These are phyloP conservation scores for Ferdinandea cuprea DNA, from an alignment of 2,888 invertebrate genomes.

Conservation along the genomic window DNA sequence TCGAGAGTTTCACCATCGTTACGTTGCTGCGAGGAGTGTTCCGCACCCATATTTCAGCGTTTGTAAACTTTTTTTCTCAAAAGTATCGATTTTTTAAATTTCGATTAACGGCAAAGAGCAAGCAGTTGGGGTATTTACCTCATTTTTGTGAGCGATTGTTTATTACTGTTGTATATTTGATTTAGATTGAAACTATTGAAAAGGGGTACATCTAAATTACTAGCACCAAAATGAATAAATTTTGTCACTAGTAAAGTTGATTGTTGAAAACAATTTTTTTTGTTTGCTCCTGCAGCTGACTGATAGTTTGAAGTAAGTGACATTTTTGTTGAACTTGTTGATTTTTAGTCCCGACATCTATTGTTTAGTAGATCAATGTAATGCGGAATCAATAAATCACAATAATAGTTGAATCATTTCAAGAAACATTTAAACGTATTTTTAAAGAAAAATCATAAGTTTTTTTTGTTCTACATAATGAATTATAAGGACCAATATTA, in stretches of 20 bases:
- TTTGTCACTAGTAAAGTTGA: too few relatives aligned
- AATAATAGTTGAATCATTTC: too few relatives aligned
- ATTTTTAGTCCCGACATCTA: slow-evolving; percentile 40
- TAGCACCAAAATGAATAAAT: neutral
- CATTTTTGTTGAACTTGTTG: slow-evolving; percentile 57
- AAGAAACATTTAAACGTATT: too few relatives aligned
- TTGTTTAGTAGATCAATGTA: neutral
- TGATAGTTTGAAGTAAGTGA: neutral
- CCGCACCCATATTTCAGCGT: slow-evolving; percentile 85
- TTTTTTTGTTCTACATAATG: too few relatives aligned
- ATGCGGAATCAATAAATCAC: neutral
- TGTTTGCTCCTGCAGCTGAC: slow-evolving; percentile 44
- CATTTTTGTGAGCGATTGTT: neutral
- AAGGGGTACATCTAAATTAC: neutral
- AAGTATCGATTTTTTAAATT: slow-evolving; percentile 46
- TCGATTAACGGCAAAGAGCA: neutral
- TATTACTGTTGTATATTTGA: neutral
- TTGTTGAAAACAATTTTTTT: slow-evolving; percentile 27
- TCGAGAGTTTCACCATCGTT: slow-evolving; percentile 79
- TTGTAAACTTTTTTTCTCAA: neutral
- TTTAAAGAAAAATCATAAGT: too few relatives aligned
- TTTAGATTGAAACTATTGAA: neutral
- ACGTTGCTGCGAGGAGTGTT: slow-evolving; percentile 85
- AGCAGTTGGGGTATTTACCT: neutral
- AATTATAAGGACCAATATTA: too few relatives aligned